A percentile compares a stretch with the other conserved stretches of the same genome.
phyloP scores from a whole-genome alignment of 2,113 vertebrate genomes.

The Erythrocercus mccallii region DNA sequence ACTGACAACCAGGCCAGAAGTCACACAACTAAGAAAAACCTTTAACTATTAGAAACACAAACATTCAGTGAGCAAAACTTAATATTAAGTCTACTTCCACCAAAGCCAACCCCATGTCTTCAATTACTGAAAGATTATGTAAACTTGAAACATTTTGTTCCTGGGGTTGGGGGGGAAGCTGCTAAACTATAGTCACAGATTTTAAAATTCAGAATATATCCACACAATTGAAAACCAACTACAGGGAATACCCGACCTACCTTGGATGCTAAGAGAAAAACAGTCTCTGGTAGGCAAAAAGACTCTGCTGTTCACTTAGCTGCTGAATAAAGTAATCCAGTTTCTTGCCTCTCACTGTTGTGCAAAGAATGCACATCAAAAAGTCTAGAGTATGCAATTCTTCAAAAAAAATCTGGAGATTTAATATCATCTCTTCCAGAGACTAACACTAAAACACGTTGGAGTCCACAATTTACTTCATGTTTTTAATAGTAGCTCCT shows the following conservation, averaged over 20 bases:
- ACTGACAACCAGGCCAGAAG: not conserved
- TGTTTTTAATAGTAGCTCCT: not conserved
- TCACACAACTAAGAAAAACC: not conserved
- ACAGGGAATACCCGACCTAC: not conserved
- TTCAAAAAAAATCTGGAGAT: not conserved
- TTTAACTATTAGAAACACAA: not conserved
- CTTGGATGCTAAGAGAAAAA: not conserved
- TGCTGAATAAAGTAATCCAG: not conserved
- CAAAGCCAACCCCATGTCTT: not conserved
- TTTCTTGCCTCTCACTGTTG: not conserved
- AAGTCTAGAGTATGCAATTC: not conserved
- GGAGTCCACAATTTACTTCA: not conserved
- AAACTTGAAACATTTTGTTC: not conserved
- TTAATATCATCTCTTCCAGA: not conserved
- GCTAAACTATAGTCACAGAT: not conserved
- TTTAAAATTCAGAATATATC: not conserved
- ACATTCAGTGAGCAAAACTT: not conserved
- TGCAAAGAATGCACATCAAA: not conserved
- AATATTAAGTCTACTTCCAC: not conserved
- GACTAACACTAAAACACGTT: not conserved
- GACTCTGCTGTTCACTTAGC: fast-evolving
- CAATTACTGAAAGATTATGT: not conserved
- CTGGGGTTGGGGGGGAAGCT: not conserved
- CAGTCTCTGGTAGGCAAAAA: not conserved
- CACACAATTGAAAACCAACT: not conserved